A percentile compares a stretch with the other conserved stretches of the same genome.
phyloP scores from a whole-genome alignment of 2,888 invertebrate genomes.

The Hypomecis atomaria region DNA sequence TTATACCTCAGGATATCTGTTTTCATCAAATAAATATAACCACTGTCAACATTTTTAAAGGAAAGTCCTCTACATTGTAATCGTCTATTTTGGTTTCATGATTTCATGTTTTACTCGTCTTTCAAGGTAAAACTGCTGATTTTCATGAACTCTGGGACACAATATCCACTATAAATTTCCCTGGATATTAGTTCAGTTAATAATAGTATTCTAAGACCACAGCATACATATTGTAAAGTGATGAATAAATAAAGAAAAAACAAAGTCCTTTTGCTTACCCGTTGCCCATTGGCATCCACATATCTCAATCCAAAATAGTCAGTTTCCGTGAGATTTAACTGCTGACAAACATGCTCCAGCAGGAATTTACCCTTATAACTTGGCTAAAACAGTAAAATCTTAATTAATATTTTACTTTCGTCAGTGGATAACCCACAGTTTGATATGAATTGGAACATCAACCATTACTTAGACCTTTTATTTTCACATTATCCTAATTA shows the following conservation, averaged over 20 bases:
- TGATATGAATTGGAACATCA: constrained; percentile 1
- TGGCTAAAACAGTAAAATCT: constrained; percentile 84
- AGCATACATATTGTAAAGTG: too few relatives aligned
- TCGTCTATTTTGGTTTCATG: too few relatives aligned
- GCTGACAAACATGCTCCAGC: constrained; percentile 95
- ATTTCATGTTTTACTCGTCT: too few relatives aligned
- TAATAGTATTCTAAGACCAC: too few relatives aligned
- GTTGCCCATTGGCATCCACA: constrained; percentile 94
- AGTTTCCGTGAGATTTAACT: constrained; percentile 95
- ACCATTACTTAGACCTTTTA: not conserved
- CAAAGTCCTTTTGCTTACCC: constrained; percentile 85
- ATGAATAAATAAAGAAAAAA: constrained; percentile 18
- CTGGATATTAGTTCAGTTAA: too few relatives aligned
- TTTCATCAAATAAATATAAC: too few relatives aligned
- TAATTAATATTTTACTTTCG: constrained; percentile 9
- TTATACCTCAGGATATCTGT: too few relatives aligned
- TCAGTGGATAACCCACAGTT: not conserved
- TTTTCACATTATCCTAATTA: constrained; percentile 11
- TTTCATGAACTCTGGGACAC: too few relatives aligned
- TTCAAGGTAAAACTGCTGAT: too few relatives aligned
- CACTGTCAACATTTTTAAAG: too few relatives aligned
- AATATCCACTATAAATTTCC: too few relatives aligned
- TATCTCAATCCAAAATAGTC: constrained; percentile 97
- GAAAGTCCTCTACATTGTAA: too few relatives aligned
- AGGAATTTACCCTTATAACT: constrained; percentile 95